Base-by-base conservation (phyloP, 2,888 invertebrate species). In the Spodoptera picta region DNA sequence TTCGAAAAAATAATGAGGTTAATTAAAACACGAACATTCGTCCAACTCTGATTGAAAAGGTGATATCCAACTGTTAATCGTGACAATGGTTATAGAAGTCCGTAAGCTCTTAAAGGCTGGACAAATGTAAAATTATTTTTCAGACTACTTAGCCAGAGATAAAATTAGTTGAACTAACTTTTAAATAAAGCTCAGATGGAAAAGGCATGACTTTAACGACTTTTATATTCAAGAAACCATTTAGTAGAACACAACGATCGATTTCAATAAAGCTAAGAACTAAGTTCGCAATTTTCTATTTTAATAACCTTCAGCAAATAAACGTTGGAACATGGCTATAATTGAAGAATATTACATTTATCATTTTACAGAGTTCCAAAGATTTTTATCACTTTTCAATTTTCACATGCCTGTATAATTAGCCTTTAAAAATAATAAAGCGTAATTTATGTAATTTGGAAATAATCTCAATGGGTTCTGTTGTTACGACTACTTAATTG, bases 401-500 rank as follows among this genome's bases (percentile, higher is more conserved):
- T 67, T 68, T 55, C 48, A 41, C 24, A 43, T 62, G 49, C 49
- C 49, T 56, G 24, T 56, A 50, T 51, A 66, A 70, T 74, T 36
- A 52, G 70, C 58, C 52, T 68, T 62, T 57, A 77, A 70, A 63
- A 73, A 72, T 75, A 68, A 69, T 60, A 45, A 41, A 63, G 43
- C 61, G 64, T 69, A 67, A 62, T 64, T 75, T 59, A 58, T 61
- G 60, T 72, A 75, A 80, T 75, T 69, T 60, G 65, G 47, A 60
- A 65, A 63, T 60, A 71, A 69, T 72, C 63, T 71, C 67, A 73
- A 75, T 71, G 62, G 58, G 65, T 73, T 69, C 57, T 58, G 70
- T 69, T 60, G 65, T 65, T 64, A 70, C 80, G 77, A 75, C 58
- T 65, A 64, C 73, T 75, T 87, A 84, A 89, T 86, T 83, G 76